Evolutionary conservation across 2,797 vertebrate species (phyloP), one percentile per base, ranked within the genome.

Genomic region (Pseudocheirus occidentalis): DNA sequence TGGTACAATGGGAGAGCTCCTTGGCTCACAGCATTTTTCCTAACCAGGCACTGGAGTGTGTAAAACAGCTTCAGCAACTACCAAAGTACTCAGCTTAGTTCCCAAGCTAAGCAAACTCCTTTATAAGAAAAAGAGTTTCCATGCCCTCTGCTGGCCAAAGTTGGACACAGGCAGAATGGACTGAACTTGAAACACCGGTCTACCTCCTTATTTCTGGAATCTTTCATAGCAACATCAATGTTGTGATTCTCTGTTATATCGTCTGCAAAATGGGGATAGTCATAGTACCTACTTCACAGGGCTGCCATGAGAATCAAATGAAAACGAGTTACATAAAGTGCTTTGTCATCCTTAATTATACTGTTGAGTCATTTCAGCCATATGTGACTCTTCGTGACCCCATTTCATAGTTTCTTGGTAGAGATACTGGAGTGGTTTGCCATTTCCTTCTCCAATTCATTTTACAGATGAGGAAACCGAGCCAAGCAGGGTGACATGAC

Each of bases 61-160:
- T 46, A 87, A 87, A 87, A 46, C 40, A 50, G 40, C 73, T 46
- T 87, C 21, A 0, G n/a, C 40, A 46, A 40, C 21, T 81, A 40
- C 18, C 5, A 40, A 93, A 94, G 56, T 21, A 29, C 31, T 96
- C 56, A 31, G n/a, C 0, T 62, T 94, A 13, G 0, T 91, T 97
- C 55, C 81, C 90, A 40, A 92, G 92, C 90, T 91, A 89, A 96
- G 94, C 59, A 16, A 97, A 96, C 34, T 95, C 92, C 1, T 0
- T 0, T 0, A 14, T 62, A n/a, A 92, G 94, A 95, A 18, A 89
- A 96, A 97, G 97, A 93, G 95, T 94, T 62, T 95, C 95, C 96
- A 92, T 95, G 98, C 98, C 98, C 95, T 97, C 98, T 97, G 96
- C 95, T 98, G 98, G 98, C 29, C 97, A 73, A 29, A 4, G 0